A percentile compares a stretch with the other conserved stretches of the same genome.
phyloP scores from a whole-genome alignment of 2,888 invertebrate genomes.

The Tipula confusa region DNA sequence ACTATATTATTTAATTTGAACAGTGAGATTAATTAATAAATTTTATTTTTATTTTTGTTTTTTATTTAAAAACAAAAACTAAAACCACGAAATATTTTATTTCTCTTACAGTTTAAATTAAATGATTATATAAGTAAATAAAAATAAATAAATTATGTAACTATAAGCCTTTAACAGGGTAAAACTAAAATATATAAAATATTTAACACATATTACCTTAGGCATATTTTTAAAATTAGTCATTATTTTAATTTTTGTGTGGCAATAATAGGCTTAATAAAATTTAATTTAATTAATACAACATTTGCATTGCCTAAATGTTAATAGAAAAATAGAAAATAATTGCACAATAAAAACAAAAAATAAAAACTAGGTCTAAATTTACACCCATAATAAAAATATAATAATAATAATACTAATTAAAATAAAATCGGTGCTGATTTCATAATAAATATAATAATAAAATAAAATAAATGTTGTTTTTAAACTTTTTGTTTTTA shows the following conservation, averaged over 20 bases:
- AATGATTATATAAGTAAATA: neutral
- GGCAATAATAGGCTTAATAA: slow-evolving; percentile 12
- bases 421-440: slow-evolving; percentile 31
- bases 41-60: neutral
- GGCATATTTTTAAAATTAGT: neutral
- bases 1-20: neutral
- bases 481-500: slow-evolving; percentile 27
- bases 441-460: neutral
- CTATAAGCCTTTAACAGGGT: slow-evolving; percentile 13
- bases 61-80: neutral
- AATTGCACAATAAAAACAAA: slow-evolving; percentile 8
- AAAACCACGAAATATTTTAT: neutral
- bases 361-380: slow-evolving; percentile 31
- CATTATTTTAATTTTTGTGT: slow-evolving; percentile 5
- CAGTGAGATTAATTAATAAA: neutral
- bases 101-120: slow-evolving; percentile 25
- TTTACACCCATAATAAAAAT: slow-evolving; percentile 26
- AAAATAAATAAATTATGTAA: neutral
- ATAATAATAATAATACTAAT: slow-evolving; percentile 32
- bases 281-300: neutral
- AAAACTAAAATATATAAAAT: neutral
- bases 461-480: slow-evolving; percentile 31
- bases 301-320: slow-evolving; percentile 14
- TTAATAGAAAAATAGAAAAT: neutral
- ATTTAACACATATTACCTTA: neutral